Conservation (phyloP, 2,888 invertebrate genomes). For the Callosobruchus maculatus region DNA sequence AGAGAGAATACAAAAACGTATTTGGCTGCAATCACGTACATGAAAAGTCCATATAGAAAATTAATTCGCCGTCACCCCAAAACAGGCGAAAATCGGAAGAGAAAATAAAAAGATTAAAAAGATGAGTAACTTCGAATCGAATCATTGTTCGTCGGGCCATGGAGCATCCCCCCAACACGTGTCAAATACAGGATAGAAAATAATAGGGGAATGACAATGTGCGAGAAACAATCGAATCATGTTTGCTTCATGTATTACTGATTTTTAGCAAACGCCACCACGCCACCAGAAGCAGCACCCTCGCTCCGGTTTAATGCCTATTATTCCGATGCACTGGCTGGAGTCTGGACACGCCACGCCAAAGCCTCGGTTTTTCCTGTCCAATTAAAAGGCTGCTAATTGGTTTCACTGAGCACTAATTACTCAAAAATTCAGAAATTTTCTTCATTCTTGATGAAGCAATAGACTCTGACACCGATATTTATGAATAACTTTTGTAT, state of each 20-base stretch:
- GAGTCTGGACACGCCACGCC: slow-evolving; percentile 2
- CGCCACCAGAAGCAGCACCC: slow-evolving; percentile 13
- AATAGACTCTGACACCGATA: no score
- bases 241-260: slow-evolving; percentile 39
- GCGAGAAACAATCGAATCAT: slow-evolving; percentile 36
- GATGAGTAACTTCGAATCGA: slow-evolving; percentile 40
- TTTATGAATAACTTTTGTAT: no score
- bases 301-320: slow-evolving; percentile 18
- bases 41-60: slow-evolving; percentile 40
- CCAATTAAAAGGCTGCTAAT: neutral
- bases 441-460: no score
- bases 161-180: slow-evolving; percentile 38
- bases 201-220: slow-evolving; percentile 36
- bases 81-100: slow-evolving; percentile 32
- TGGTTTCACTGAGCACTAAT: neutral
- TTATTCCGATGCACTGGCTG: slow-evolving; percentile 23
- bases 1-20: slow-evolving; percentile 24
- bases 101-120: slow-evolving; percentile 43
- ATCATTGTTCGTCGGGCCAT: slow-evolving; percentile 29
- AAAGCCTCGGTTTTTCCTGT: neutral
- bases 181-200: slow-evolving; percentile 36
- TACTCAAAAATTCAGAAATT: neutral
- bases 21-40: slow-evolving; percentile 31
- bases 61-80: slow-evolving; percentile 34
- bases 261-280: slow-evolving; percentile 28